Percentiles rank a stretch among this genome's conserved stretches.
These are phyloP conservation scores for Leptobrachium leishanense DNA, from an alignment of 2,113 vertebrate species.

Conservation along the genomic window DNA sequence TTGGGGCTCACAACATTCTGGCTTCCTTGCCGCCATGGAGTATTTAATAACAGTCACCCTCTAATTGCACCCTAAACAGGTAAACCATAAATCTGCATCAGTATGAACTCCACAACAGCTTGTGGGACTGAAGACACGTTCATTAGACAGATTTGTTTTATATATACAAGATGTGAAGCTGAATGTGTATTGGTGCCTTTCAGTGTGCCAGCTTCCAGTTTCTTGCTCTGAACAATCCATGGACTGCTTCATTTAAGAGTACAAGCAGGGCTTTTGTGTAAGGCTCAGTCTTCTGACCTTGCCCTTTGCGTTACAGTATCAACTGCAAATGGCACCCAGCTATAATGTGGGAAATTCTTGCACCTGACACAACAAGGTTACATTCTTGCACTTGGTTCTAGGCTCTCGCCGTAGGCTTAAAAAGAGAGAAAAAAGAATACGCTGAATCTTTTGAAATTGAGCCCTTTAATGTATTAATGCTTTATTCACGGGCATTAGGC, in stretches of 20 bases:
- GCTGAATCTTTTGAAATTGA: not conserved
- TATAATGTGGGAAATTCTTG: slow-evolving; percentile 39
- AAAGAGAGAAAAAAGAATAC: not conserved
- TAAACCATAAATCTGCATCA: too few relatives aligned
- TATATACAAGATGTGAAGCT: slow-evolving; percentile 8
- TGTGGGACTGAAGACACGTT: too few relatives aligned
- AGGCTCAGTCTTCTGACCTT: slow-evolving; percentile 27
- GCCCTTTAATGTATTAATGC: not conserved
- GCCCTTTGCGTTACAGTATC: slow-evolving; percentile 19
- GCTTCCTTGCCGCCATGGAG: too few relatives aligned
- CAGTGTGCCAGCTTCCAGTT: slow-evolving; percentile 17
- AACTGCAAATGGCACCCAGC: slow-evolving; percentile 18
- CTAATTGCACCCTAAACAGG: too few relatives aligned
- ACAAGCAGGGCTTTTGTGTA: slow-evolving; percentile 42
- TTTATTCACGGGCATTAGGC: not conserved
- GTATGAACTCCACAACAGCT: too few relatives aligned
- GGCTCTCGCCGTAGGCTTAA: not conserved
- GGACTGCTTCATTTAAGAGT: slow-evolving; percentile 10
- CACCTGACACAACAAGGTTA: slow-evolving; percentile 29
- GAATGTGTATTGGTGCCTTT: slow-evolving; percentile 17
- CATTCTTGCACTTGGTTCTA: slow-evolving; percentile 4
- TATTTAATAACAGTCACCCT: too few relatives aligned
- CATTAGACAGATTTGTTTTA: too few relatives aligned
- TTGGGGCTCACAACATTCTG: too few relatives aligned
- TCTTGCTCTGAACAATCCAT: not conserved